Evolutionary conservation across 2,113 vertebrate species (phyloP).

Genomic region (Eptesicus fuscus): DNA sequence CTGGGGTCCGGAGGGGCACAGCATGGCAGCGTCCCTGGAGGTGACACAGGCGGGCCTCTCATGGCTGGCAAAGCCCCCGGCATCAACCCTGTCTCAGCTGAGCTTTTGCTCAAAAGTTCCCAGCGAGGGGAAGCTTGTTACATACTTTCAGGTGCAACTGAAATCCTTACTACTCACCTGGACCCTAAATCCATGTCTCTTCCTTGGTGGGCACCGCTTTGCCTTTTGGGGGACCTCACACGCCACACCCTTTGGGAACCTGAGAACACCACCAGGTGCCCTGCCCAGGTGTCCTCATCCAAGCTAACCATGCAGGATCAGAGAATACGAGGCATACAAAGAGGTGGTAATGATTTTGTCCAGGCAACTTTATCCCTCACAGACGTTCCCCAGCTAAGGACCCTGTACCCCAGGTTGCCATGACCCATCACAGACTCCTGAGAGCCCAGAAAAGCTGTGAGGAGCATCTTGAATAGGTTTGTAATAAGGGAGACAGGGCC

Average conservation of each 20-base stretch:
- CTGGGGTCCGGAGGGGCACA: not conserved
- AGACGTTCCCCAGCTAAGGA: not conserved
- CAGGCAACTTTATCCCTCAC: not conserved
- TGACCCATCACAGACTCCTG: not conserved
- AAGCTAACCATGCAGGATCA: not conserved
- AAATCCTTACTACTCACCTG: not conserved
- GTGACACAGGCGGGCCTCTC: not conserved
- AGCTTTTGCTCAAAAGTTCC: not conserved
- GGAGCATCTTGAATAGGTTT: too few species aligned
- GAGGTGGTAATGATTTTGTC: not conserved
- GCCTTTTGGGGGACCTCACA: not conserved
- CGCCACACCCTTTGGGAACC: not conserved
- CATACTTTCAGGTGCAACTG: not conserved
- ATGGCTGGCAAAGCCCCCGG: not conserved
- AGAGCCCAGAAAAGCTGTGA: not conserved
- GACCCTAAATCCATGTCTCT: not conserved
- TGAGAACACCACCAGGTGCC: not conserved
- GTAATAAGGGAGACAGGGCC: not conserved
- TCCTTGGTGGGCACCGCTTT: not conserved
- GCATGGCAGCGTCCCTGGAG: rapidly evolving
- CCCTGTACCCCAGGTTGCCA: not conserved
- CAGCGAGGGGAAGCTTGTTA: not conserved
- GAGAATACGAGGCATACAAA: not conserved
- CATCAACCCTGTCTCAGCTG: not conserved
- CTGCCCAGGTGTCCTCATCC: not conserved